Percentiles rank a stretch among this genome's conserved stretches.
phyloP scores from a whole-genome alignment of 2,113 vertebrate genomes.

The Myotis lucifugus region DNA sequence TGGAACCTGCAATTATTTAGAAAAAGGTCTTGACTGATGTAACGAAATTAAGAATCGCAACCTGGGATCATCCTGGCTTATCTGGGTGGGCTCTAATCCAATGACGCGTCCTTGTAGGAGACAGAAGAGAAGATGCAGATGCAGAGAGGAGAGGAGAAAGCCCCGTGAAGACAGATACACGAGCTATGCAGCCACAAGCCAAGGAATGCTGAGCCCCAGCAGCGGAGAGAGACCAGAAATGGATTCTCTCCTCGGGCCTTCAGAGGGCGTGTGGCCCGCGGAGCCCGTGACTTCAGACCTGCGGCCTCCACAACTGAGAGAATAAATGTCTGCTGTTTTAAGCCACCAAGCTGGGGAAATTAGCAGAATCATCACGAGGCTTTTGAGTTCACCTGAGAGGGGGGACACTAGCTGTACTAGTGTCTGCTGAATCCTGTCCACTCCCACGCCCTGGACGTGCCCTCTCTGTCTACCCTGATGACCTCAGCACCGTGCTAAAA shows the following conservation, averaged over 20 bases:
- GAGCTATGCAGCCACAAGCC: not conserved
- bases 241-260: not conserved
- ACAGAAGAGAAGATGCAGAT: not conserved
- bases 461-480: fast-evolving
- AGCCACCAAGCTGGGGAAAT: not conserved
- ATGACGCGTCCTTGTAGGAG: not conserved
- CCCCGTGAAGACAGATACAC: not conserved
- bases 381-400: not conserved
- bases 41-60: not conserved
- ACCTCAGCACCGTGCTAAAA: not conserved
- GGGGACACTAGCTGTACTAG: not conserved
- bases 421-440: fast-evolving
- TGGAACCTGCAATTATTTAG: not conserved
- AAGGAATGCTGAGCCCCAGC: not conserved
- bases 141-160: not conserved
- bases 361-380: fast-evolving
- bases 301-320: not conserved
- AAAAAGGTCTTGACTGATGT: not conserved
- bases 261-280: fast-evolving
- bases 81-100: not conserved
- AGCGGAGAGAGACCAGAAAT: not conserved
- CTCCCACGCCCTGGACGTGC: not conserved
- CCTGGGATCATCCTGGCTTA: not conserved
- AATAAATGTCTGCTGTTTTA: not conserved
- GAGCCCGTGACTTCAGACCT: not conserved